Conservation (phyloP, 1,140 invertebrate genomes). For the Leptoteleia sp. region DNA sequence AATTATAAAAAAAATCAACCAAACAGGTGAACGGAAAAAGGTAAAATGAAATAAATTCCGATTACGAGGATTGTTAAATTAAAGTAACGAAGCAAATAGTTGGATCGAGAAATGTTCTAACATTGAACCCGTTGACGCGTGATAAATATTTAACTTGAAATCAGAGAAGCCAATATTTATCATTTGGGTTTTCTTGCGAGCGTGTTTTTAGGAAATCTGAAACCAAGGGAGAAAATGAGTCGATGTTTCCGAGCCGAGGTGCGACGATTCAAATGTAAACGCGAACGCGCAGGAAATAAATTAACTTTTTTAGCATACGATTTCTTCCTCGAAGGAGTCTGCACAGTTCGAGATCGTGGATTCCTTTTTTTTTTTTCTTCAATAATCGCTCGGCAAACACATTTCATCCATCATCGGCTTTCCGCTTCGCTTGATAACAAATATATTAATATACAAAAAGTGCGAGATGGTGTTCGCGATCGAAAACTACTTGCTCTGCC, state of each 20-base stretch:
- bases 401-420: constrained; percentile 22
- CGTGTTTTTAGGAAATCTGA: constrained; percentile 2
- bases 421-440: no score
- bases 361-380: constrained; percentile 1
- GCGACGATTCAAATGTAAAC: constrained; percentile 17
- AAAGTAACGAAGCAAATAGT: not conserved
- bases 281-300: constrained; percentile 5
- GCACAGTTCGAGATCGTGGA: not conserved
- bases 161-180: not conserved
- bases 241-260: not conserved
- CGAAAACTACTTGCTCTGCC: no score
- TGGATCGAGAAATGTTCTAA: not conserved
- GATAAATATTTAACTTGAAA: constrained; percentile 11
- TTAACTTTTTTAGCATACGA: constrained; percentile 3
- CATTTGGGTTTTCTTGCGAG: not conserved
- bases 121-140: not conserved
- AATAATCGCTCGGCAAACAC: constrained; percentile 1
- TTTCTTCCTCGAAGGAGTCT: not conserved
- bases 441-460: constrained; percentile 1
- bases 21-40: no score
- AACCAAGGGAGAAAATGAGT: not conserved
- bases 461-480: no score
- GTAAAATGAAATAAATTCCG: no score
- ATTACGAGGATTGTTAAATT: no score
- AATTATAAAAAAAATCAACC: no score